Percentiles rank a stretch among this genome's conserved stretches.
Conservation (phyloP, 1,140 invertebrate species). For the Palaemon carinicauda region DNA sequence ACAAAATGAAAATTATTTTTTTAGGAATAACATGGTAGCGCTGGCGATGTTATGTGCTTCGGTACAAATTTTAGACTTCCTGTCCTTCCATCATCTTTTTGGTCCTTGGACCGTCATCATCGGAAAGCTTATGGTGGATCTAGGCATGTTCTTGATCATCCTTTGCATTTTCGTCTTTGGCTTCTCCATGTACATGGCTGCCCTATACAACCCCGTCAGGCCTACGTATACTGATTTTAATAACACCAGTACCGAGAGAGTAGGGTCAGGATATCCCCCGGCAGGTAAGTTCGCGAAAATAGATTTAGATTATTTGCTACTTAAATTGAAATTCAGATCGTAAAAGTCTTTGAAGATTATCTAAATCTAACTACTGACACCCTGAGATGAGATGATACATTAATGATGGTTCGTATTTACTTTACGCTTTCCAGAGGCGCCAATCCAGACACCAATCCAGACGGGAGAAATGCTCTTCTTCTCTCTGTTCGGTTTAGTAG, state of each 20-base stretch:
- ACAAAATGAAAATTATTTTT: too few species aligned
- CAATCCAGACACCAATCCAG: conserved; percentile 73
- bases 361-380: too few species aligned
- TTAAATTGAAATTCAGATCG: background rate
- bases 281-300: conserved; percentile 29
- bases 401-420: too few species aligned
- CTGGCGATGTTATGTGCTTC: conserved; percentile 93
- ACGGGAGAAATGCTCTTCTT: conserved; percentile 98
- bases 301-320: background rate
- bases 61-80: conserved; percentile 95
- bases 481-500: conserved; percentile 95
- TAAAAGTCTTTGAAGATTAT: too few species aligned
- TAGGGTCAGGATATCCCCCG: conserved; percentile 50
- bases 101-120: conserved; percentile 91
- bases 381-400: background rate
- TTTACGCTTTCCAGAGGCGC: conserved; percentile 68
- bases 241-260: conserved; percentile 41
- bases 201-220: conserved; percentile 89
- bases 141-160: conserved; percentile 90
- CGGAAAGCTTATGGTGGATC: conserved; percentile 64
- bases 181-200: conserved; percentile 97
- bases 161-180: conserved; percentile 97
- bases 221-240: conserved; percentile 53
- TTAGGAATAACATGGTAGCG: conserved; percentile 95
- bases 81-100: conserved; percentile 98